Conservation (phyloP, 1,140 invertebrate species). For the Nebria ingens region DNA sequence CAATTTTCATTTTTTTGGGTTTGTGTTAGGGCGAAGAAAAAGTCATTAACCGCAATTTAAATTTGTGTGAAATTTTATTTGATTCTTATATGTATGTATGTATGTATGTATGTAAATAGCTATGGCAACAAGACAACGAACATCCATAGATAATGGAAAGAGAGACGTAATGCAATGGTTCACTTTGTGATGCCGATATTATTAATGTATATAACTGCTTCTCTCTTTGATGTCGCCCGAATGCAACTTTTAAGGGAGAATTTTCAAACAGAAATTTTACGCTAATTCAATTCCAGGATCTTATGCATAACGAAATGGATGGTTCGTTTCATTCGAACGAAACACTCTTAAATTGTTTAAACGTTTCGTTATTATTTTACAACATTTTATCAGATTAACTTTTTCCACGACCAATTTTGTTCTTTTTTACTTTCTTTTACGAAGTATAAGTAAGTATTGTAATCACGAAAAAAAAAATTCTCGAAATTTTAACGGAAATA, state of each 20-base stretch:
- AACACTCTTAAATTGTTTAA: no score
- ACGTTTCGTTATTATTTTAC: background rate
- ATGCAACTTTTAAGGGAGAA: background rate
- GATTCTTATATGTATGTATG: constrained; percentile 18
- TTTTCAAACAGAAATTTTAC: background rate
- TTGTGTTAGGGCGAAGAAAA: no score
- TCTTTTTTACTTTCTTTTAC: no score
- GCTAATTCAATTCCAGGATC: background rate
- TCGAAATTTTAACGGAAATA: no score
- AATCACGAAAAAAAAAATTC: no score
- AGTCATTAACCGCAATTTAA: constrained; percentile 28
- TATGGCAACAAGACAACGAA: no score
- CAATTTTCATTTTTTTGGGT: no score
- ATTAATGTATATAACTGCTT: background rate
- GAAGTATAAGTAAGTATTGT: no score
- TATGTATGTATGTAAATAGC: no score
- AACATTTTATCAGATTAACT: no score
- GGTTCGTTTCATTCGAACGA: background rate
- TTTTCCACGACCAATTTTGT: no score
- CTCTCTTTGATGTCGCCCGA: background rate
- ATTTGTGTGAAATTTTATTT: constrained; percentile 22
- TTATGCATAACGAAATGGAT: background rate
- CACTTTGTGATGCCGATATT: background rate
- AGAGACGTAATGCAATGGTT: background rate
- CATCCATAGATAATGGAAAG: no score